These are phyloP conservation scores for Gymnobelideus leadbeateri DNA, from an alignment of 2,113 vertebrate genomes.

Conservation along the genomic window DNA sequence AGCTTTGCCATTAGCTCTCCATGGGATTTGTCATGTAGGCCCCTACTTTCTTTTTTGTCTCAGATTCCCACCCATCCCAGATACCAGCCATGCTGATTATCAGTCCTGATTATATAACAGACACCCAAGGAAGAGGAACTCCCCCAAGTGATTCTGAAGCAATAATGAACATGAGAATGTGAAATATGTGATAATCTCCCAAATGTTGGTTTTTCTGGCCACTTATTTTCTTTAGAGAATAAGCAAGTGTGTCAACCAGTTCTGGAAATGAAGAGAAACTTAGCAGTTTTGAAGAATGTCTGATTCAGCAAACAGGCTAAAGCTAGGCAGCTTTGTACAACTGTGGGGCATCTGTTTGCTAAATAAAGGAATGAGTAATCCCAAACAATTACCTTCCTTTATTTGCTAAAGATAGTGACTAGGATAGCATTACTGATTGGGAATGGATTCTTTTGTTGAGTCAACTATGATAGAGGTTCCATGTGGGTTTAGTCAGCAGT, in stretches of 20 bases:
- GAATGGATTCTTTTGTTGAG: not conserved
- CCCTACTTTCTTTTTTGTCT: not conserved
- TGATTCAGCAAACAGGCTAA: not conserved
- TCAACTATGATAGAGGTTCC: not conserved
- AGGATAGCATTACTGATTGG: not conserved
- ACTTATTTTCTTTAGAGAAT: not conserved
- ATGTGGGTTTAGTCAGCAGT: not conserved
- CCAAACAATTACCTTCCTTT: not conserved
- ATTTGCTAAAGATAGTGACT: not conserved
- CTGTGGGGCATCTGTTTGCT: not conserved
- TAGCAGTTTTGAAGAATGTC: conserved; percentile 4
- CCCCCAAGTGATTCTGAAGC: not conserved
- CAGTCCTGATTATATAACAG: not conserved
- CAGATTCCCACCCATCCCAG: not conserved
- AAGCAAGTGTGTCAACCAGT: not conserved
- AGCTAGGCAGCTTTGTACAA: not conserved
- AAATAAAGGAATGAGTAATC: not conserved
- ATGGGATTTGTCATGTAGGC: not conserved
- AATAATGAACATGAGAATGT: not conserved
- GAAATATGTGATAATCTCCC: not conserved
- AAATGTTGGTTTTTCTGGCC: not conserved
- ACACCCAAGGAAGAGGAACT: not conserved
- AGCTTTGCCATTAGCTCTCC: not conserved
- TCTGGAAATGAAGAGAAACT: not conserved
- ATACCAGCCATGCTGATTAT: not conserved